Evolutionary conservation across 1,140 invertebrate genomes (phyloP).

Genomic region (Gonioctena quinquepunctata): DNA sequence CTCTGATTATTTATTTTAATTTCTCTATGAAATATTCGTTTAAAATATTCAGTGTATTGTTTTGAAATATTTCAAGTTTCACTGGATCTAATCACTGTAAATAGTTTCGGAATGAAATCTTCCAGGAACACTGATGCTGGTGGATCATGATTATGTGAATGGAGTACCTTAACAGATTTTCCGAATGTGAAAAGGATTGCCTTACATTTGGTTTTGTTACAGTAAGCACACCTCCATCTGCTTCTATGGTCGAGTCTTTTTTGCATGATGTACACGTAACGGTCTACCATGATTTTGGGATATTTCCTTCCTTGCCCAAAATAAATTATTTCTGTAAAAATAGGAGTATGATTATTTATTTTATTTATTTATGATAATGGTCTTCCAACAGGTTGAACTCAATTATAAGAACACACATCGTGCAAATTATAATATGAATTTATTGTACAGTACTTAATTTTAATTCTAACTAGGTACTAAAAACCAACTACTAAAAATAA

Average conservation of each 20-base stretch:
- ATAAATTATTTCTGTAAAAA: constrained; percentile 34
- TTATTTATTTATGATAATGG: no score
- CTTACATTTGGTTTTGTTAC: constrained; percentile 33
- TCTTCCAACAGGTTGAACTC: no score
- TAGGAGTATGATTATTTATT: no score
- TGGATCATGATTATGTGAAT: constrained; percentile 25
- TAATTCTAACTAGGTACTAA: no score
- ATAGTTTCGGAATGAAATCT: constrained; percentile 7
- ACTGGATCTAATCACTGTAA: constrained; percentile 12
- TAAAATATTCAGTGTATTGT: no score
- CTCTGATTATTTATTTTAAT: no score
- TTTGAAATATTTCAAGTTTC: no score
- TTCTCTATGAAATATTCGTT: no score
- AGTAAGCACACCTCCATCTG: constrained; percentile 31
- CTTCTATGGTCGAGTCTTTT: constrained; percentile 19
- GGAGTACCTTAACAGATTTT: constrained; percentile 14
- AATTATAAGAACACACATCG: no score
- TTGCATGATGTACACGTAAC: constrained; percentile 24
- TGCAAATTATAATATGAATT: no score
- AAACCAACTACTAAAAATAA: no score
- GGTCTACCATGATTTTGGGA: constrained; percentile 32
- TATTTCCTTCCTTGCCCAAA: constrained; percentile 32
- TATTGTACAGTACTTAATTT: no score
- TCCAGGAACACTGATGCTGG: neutral
- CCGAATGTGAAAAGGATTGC: constrained; percentile 21